Conservation (phyloP, 2,113 vertebrate species). For the Gopherus flavomarginatus region DNA sequence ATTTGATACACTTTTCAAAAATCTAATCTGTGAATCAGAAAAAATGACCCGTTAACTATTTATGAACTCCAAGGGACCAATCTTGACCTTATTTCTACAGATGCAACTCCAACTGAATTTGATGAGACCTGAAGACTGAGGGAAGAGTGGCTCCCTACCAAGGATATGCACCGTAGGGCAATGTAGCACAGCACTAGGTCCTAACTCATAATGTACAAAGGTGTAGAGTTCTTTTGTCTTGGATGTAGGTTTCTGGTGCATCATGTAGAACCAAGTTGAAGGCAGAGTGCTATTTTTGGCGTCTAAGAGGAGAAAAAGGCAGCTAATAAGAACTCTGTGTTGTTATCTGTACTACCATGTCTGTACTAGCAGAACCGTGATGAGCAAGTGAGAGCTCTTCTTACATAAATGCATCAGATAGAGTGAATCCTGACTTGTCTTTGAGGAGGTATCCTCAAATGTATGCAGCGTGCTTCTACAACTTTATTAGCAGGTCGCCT, state of each 20-base stretch:
- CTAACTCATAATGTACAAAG: accelerated
- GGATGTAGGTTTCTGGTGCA: not conserved
- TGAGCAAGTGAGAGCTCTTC: not conserved
- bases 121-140: not conserved
- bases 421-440: not conserved
- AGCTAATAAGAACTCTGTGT: not conserved
- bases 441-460: not conserved
- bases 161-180: not conserved
- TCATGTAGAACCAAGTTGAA: not conserved
- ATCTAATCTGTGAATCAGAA: not conserved
- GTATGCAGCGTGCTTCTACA: not conserved
- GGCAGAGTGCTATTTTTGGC: not conserved
- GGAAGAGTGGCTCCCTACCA: not conserved
- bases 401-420: not conserved
- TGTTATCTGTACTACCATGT: not conserved
- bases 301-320: not conserved
- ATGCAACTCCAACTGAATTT: not conserved
- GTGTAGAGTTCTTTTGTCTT: accelerated
- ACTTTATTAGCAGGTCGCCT: not conserved
- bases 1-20: not conserved
- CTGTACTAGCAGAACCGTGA: accelerated
- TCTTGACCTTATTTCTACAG: accelerated
- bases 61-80: not conserved
- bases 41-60: not conserved
- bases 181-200: accelerated